Base-by-base conservation (phyloP, 2,888 invertebrate species). In the Nymphalis urticae region DNA sequence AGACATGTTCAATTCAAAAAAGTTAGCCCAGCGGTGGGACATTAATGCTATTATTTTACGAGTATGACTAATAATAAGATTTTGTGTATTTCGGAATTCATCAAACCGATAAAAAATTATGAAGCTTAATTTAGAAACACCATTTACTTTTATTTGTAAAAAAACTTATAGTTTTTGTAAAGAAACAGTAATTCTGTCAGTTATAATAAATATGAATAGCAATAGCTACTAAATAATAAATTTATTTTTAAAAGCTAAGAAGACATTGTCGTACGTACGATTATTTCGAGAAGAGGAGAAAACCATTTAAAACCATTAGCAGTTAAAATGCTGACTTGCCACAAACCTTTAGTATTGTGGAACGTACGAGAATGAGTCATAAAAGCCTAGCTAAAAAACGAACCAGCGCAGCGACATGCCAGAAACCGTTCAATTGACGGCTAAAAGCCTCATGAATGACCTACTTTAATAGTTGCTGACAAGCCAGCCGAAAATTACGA, bases 361-460 rank as follows among this genome's bases (percentile, higher is more conserved):
- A 68, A 68, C 50, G 63, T 65, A 62, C 54, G 54, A 53, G 70
- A 64, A 58, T 54, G 60, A 67, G 68, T 67, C 65, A 65, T 72
- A 70, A 72, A 70, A 68, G 68, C 63, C 61, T 51, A 36, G 36
- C 48, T 59, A 59, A 70, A 70, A 69, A 62, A 61, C 27, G 62
- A 53, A 62, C 58, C 36, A 36, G 36, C 62, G 62, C 60, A 63
- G 63, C 63, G 65, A 70, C 70, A 70, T 72, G 70, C 72, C 70
- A 70, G 61, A 68, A 64, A 64, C 68, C 68, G 68, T 66, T 72
- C 72, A 70, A 72, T 72, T 59, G 65, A 66, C 66, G 70, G 62
- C 70, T 66, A 72, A 72, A 69, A 66, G 51, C 58, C 62, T 66
- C 68, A 51, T 64, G 65, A 70, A 72, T 65, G 72, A 60, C 63